phyloP scores from a whole-genome alignment of 2,888 invertebrate genomes.

The Synergus japonicus region DNA sequence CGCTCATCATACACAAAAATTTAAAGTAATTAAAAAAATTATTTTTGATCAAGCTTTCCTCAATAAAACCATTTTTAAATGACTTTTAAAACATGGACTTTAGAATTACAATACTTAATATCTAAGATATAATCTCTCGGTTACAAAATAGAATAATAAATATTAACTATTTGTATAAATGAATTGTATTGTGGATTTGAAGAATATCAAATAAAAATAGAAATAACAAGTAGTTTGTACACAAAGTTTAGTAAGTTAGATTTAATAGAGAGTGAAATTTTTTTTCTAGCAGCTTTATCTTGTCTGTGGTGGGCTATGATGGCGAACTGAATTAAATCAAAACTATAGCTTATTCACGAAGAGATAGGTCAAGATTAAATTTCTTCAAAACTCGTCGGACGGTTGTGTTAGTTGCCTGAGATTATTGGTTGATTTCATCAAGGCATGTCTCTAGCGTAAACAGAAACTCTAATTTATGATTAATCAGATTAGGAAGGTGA shows the following conservation, averaged over 20 bases:
- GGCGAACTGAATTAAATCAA: conserved; percentile 31
- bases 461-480: conserved; percentile 14
- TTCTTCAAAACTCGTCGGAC: conserved; percentile 24
- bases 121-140: too few relatives aligned
- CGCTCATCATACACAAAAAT: conserved; percentile 42
- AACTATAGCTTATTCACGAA: conserved; percentile 15
- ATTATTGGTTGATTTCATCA: conserved; percentile 12
- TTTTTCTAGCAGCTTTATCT: neutral
- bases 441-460: conserved; percentile 17
- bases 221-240: neutral
- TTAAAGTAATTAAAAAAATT: neutral
- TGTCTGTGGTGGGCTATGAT: neutral
- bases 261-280: conserved; percentile 17
- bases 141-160: too few relatives aligned
- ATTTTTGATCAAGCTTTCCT: too few relatives aligned
- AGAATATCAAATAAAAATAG: neutral
- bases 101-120: too few relatives aligned
- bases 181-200: neutral
- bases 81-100: too few relatives aligned
- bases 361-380: conserved; percentile 34
- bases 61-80: too few relatives aligned
- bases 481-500: conserved; percentile 8
- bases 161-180: neutral
- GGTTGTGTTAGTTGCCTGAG: conserved; percentile 9
- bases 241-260: neutral